phyloP scores from a whole-genome alignment of 2,113 vertebrate species.

The Tylochromis polylepis region DNA sequence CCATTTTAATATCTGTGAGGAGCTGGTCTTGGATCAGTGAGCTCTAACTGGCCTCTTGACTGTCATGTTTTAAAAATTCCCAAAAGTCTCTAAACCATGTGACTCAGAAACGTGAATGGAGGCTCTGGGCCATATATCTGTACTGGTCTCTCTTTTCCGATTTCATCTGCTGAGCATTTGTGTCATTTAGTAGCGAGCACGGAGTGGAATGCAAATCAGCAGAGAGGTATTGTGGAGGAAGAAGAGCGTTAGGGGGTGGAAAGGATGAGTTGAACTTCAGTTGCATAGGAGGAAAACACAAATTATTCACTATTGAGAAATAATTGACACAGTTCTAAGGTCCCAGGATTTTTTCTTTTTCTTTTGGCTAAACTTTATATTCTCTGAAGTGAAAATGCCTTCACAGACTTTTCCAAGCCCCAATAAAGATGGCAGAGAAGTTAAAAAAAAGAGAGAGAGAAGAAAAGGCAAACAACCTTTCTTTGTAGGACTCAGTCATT shows the following conservation, averaged over 20 bases:
- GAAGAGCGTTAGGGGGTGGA: neutral
- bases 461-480: neutral
- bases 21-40: conserved; percentile 8
- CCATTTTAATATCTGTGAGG: conserved; percentile 35
- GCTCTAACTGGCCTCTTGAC: conserved; percentile 20
- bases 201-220: conserved; percentile 43
- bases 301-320: conserved; percentile 23
- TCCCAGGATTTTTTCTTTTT: neutral
- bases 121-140: conserved; percentile 5
- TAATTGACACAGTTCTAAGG: conserved; percentile 29
- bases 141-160: conserved; percentile 12
- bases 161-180: conserved; percentile 31
- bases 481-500: neutral
- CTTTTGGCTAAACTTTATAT: conserved; percentile 17
- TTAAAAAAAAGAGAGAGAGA: neutral
- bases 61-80: conserved; percentile 8
- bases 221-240: neutral
- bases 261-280: neutral
- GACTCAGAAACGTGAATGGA: conserved; percentile 17
- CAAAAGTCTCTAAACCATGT: conserved; percentile 1
- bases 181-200: neutral
- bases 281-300: neutral
- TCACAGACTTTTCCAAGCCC: conserved; percentile 8
- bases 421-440: conserved; percentile 1
- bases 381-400: conserved; percentile 13